Evolutionary conservation across 1,140 invertebrate genomes (phyloP), one percentile per base, ranked within the genome.

Genomic region (Pogonognathellus flavescens): DNA sequence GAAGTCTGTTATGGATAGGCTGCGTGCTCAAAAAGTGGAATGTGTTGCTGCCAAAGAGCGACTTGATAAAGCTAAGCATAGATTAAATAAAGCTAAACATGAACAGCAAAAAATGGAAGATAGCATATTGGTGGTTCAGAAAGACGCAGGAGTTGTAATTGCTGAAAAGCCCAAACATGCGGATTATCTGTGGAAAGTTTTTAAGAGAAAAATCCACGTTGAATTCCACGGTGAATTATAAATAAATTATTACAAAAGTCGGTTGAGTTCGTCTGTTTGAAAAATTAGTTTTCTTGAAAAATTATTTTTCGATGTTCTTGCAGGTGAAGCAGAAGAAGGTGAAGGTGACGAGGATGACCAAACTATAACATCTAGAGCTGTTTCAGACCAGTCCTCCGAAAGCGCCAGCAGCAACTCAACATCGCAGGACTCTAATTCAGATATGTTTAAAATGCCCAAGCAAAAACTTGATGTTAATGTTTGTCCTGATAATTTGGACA

Each of bases 401-500:
- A 66, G 80, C 66, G 88, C 82, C 52, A 84, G 81, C 10, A 72
- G 18, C 1, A 82, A 87, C 31, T 84, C 83, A 4, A 87, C 84
- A 22, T 81, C 62, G 1, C 82, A 83, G 57, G 87, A 86, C 82
- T 84, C 83, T 16, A 76, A 53, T 49, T 87, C 83, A 13, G 86
- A 87, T 66, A 25, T 86, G n/a, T 86, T 83, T 66, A 82, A 86
- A 60, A 16, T 82, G 20, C 84, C 88, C 0, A 87, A 86, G 31
- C 76, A 52, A 22, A 86, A 84, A 83, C 50, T 86, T 11, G 76
- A 87, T 86, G 50, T 83, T 1, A 85, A 87, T 57, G 52, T 84
- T 25, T 88, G 88, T 72, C 88, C 88, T 9, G 86, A 87, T 18
- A 83, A 86, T 53, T 57, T 88, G 11, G 87, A 88, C 52, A 52